Evolutionary conservation across 2,888 invertebrate species (phyloP), one percentile per base, ranked within the genome.

Genomic region (Therioaphis trifolii): DNA sequence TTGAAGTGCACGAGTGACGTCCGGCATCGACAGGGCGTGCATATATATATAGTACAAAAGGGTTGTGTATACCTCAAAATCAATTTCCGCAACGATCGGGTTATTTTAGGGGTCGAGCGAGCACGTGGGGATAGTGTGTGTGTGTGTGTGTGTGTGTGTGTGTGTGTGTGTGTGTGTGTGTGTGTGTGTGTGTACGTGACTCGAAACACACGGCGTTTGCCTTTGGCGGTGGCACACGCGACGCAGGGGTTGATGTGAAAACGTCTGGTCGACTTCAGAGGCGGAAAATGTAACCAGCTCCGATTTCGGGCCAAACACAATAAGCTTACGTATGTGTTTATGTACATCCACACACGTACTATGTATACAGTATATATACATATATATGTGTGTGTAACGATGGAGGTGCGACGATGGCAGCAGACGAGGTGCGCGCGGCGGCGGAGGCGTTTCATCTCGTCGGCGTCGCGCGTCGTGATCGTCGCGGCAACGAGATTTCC

Each of bases 131-230:
- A 5, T 35, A 35, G 4, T 35, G 7, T 35, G 35, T 35, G 7
- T 7, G 9, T 21, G 21, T 21, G 11, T 21, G 21, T 21, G n/a
- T 5, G 21, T 21, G n/a, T 12, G 12, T 2, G 12, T 21, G 21
- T n/a, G 21, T 58, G 21, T n/a, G 29, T 2, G 24, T 15, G n/a
- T 40, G 24, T 1, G 58, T 12, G 40, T 24, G 15, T 0, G 58
- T 12, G 40, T 24, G 21, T 15, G 15, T 29, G 46, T 18, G 4
- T 58, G 43, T 75, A 75, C 75, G 75, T 75, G 75, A 75, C 58
- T 43, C 11, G 24, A 75, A 75, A 61, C 40, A n/a, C n/a, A n/a
- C n/a, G n/a, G 58, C 18, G 24, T 58, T 58, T 18, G 35, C 21
- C 4, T n/a, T n/a, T 2, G 0, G 18, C 1, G n/a, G 35, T 14